phyloP scores from a whole-genome alignment of 2,113 vertebrate genomes.

The Anser cygnoides region DNA sequence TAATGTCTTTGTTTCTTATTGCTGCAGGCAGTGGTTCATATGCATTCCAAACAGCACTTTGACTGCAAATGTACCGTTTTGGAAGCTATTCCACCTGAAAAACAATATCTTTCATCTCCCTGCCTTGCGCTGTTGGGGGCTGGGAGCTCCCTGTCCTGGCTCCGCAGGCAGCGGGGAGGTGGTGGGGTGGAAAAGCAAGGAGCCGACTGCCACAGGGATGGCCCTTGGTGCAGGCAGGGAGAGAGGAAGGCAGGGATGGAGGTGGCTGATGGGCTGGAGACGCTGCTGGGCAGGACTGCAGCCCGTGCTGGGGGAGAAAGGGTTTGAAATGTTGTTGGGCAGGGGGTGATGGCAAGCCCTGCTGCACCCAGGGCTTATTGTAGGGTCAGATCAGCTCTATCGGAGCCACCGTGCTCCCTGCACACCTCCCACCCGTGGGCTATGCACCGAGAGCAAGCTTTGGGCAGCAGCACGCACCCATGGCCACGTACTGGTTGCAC shows the following conservation, averaged over 20 bases:
- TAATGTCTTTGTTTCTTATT: constrained; percentile 70
- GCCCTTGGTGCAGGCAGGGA: background rate
- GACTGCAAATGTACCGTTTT: constrained; percentile 56
- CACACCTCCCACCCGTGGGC: fast-evolving
- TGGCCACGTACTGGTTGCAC: fast-evolving
- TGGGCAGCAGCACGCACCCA: fast-evolving
- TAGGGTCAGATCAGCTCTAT: background rate
- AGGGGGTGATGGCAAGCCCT: background rate
- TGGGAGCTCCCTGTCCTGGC: background rate
- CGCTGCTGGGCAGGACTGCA: background rate
- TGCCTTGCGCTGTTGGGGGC: background rate
- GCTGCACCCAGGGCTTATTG: fast-evolving
- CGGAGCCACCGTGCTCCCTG: background rate
- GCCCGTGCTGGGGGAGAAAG: background rate
- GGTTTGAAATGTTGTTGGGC: background rate
- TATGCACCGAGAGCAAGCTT: background rate
- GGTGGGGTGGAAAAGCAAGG: background rate
- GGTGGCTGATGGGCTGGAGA: background rate
- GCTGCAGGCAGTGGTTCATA: constrained; percentile 63
- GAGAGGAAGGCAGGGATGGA: fast-evolving
- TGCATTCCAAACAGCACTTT: constrained; percentile 60
- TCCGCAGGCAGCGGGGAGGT: background rate
- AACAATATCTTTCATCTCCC: constrained; percentile 29
- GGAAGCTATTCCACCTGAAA: constrained; percentile 64
- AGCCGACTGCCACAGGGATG: background rate